phyloP scores from a whole-genome alignment of 2,888 invertebrate species.

The Pterostichus madidus region DNA sequence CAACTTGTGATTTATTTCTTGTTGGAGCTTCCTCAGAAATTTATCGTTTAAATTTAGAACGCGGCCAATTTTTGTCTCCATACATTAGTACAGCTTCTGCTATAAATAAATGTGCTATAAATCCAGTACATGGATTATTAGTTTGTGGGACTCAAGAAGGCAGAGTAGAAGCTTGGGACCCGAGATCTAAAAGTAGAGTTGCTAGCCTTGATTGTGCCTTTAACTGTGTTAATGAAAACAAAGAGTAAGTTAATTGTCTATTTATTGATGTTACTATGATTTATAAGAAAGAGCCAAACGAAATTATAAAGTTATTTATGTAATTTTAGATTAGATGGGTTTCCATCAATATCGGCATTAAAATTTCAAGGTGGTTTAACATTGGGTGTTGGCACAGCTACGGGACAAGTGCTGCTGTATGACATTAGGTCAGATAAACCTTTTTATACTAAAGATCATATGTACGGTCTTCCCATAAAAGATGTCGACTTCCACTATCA shows the following conservation, averaged over 20 bases:
- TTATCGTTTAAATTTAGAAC: conserved; percentile 95
- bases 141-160: conserved; percentile 94
- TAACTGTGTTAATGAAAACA: conserved; percentile 80
- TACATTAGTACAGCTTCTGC: conserved; percentile 86
- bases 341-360: conserved; percentile 89
- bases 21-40: conserved; percentile 94
- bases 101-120: conserved; percentile 91
- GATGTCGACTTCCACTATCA: conserved; percentile 90
- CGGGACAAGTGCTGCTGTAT: conserved; percentile 96
- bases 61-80: conserved; percentile 95
- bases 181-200: conserved; percentile 87
- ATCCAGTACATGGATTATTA: conserved; percentile 92
- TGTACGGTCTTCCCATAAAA: conserved; percentile 95
- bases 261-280: too few species aligned
- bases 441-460: conserved; percentile 94
- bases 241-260: conserved; percentile 78
- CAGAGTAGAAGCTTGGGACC: conserved; percentile 98
- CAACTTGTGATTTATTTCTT: conserved; percentile 94
- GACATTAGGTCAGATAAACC: conserved; percentile 96
- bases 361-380: conserved; percentile 87
- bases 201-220: conserved; percentile 92
- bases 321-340: conserved; percentile 79
- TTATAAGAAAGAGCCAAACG: too few species aligned
- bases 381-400: conserved; percentile 94
- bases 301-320: conserved; percentile 2